These are phyloP conservation scores for Psettodes erumei DNA, from an alignment of 2,113 vertebrate species.

Conservation along the genomic window DNA sequence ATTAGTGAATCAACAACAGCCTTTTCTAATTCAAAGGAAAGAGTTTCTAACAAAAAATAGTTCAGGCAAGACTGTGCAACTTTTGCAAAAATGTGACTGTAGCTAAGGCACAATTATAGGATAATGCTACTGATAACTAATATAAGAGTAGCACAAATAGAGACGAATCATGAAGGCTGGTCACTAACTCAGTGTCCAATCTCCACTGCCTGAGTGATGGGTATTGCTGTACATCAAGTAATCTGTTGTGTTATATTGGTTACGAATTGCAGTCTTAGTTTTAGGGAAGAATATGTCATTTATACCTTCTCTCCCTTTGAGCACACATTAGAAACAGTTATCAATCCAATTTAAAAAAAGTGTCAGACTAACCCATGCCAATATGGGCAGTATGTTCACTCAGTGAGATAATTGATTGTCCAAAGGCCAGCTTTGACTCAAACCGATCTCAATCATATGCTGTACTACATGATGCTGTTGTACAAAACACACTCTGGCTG, in stretches of 20 bases:
- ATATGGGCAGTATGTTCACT: background rate
- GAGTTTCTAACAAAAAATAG: background rate
- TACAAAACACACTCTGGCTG: constrained; percentile 1
- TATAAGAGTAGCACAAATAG: no score
- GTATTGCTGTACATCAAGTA: no score
- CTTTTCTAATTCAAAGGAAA: background rate
- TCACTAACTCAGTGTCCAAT: no score
- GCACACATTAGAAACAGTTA: background rate
- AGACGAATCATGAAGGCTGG: no score
- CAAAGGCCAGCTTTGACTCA: background rate
- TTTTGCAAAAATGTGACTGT: background rate
- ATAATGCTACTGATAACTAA: no score
- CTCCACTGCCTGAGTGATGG: no score
- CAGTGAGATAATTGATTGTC: background rate
- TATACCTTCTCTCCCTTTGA: background rate
- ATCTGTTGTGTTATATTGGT: background rate
- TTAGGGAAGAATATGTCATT: background rate
- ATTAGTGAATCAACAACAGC: background rate
- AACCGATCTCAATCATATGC: background rate
- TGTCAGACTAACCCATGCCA: background rate
- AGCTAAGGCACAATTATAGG: no score
- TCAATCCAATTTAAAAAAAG: background rate
- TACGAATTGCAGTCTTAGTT: background rate
- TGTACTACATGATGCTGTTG: background rate
- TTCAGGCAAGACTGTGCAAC: background rate